Evolutionary conservation across 2,888 invertebrate species (phyloP), one percentile per base, ranked within the genome.

Genomic region (Parasteatoda lunata): DNA sequence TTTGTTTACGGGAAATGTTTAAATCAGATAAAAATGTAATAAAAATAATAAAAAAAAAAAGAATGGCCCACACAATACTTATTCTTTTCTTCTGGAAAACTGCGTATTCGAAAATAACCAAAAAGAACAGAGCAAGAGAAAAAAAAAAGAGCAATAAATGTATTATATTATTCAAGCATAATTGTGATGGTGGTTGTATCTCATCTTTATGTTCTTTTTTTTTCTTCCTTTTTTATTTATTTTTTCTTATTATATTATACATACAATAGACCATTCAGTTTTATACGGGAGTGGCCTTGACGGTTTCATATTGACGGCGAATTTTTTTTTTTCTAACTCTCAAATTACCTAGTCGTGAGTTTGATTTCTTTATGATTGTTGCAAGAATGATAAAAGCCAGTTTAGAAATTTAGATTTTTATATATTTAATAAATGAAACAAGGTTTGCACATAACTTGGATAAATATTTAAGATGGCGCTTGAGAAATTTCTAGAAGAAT

Each of bases 251-350:
- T 77, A 77, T 77, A 65, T 77, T 77, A 15, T 52, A 51, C 8
- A 80, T 49, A 83, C 83, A 83, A 83, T 83, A 47, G 83, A 48
- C 76, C 52, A 77, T 83, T 83, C 71, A 71, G 77, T 70, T 59
- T 9, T 13, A 59, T 59, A n/a, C 59, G 65, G 48, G 48, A 65
- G 47, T 64, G 76, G 47, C 84, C 84, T 85, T 85, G 84, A 78
- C 68, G 64, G 68, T 30, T 30, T 30, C 30, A 30, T 30, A 30
- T 30, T 30, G 30, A 30, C 30, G 30, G 30, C 30, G 30, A 59
- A 59, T 59, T 59, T 59, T n/a, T 59, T 54, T 13, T 13, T n/a
- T 59, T 59, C 59, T 59, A 30, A 30, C 30, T 59, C n/a, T 59
- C 59, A 13, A 13, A 3, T 73, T 51, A 65, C 66, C 66, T 30